Evolutionary conservation across 2,113 vertebrate species (phyloP).

Genomic region (Reinhardtius hippoglossoides): DNA sequence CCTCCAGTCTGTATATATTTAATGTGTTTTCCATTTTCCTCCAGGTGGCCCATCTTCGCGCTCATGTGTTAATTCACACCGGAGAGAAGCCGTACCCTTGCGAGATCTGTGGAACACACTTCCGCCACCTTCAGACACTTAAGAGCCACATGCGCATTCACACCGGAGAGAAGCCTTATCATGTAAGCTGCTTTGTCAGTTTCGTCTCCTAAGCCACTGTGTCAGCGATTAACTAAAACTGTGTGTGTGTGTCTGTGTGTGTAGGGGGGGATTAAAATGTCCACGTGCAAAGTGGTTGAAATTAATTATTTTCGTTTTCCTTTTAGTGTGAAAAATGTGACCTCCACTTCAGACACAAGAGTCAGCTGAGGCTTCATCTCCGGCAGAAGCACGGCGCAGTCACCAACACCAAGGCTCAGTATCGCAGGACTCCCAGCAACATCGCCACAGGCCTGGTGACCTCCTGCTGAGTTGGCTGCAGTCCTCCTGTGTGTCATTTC

Average conservation of each 20-base stretch:
- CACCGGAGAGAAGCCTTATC: slow-evolving; percentile 97
- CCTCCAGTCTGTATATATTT: not conserved
- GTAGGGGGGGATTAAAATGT: not conserved
- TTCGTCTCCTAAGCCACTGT: slow-evolving; percentile 16
- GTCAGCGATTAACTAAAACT: not conserved
- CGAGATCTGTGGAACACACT: slow-evolving; percentile 94
- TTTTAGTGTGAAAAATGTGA: slow-evolving; percentile 96
- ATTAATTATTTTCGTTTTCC: not conserved
- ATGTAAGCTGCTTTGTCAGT: slow-evolving; percentile 83
- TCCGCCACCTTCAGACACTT: slow-evolving; percentile 95
- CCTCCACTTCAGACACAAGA: slow-evolving; percentile 98
- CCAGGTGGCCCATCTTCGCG: slow-evolving; percentile 96
- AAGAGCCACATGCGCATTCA: slow-evolving; percentile 98
- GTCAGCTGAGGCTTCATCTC: slow-evolving; percentile 95
- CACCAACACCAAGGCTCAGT: slow-evolving; percentile 97
- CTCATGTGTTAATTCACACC: slow-evolving; percentile 95
- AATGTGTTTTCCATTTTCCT: not conserved
- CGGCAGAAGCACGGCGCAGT: slow-evolving; percentile 97
- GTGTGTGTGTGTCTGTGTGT: no score
- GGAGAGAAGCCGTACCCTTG: slow-evolving; percentile 98
- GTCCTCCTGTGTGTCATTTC: not conserved
- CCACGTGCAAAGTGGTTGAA: not conserved
- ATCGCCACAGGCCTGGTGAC: slow-evolving; percentile 81
- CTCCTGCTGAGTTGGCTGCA: slow-evolving; percentile 82
- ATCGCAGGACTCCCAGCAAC: slow-evolving; percentile 83